A percentile compares a stretch with the other conserved stretches of the same genome.
Evolutionary conservation across 2,797 vertebrate species (phyloP).

Genomic region (Smutsia temminckii): DNA sequence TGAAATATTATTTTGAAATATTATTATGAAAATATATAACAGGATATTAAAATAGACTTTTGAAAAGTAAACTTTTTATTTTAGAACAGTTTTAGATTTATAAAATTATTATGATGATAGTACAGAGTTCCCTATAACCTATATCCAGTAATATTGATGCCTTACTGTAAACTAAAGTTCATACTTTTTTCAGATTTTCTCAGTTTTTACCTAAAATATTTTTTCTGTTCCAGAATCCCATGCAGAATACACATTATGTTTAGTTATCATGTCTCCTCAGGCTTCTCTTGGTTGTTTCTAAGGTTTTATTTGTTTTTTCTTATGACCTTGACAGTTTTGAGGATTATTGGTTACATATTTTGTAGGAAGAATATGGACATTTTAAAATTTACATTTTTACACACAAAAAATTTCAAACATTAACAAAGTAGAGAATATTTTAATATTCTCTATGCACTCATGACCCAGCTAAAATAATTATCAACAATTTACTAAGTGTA

Average conservation of each 20-base stretch:
- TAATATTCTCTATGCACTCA: background rate
- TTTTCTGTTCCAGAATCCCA: background rate
- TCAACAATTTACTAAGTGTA: background rate
- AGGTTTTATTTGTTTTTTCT: background rate
- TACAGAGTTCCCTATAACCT: background rate
- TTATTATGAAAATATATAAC: constrained; percentile 14
- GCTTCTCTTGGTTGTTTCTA: background rate
- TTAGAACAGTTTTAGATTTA: constrained; percentile 28
- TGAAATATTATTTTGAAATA: constrained; percentile 46
- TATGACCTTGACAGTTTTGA: constrained; percentile 17
- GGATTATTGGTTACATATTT: constrained; percentile 14
- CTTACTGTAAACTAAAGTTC: background rate
- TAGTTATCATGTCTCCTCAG: background rate
- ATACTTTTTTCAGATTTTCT: background rate
- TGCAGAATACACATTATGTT: background rate
- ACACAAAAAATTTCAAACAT: constrained; percentile 1
- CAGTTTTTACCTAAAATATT: background rate
- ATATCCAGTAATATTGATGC: background rate
- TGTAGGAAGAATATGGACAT: background rate
- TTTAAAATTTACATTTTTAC: background rate
- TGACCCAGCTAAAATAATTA: background rate
- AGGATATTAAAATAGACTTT: background rate
- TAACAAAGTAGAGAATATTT: background rate
- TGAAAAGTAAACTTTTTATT: background rate
- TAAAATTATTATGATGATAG: background rate